These are phyloP conservation scores for Corythoichthys intestinalis DNA, from an alignment of 2,113 vertebrate genomes.

Conservation along the genomic window DNA sequence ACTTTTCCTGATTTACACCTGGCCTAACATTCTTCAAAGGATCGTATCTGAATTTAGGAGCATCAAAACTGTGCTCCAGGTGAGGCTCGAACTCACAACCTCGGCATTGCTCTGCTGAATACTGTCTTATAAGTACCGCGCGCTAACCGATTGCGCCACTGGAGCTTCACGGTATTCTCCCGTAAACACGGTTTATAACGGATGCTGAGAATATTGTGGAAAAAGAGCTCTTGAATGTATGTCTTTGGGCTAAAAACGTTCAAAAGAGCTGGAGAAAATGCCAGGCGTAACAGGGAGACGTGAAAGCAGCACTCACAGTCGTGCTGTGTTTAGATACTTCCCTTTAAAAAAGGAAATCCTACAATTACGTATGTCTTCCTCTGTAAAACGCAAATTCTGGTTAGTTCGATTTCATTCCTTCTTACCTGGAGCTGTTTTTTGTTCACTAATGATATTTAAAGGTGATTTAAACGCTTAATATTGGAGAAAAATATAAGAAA, in stretches of 20 bases:
- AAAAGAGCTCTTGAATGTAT: neutral
- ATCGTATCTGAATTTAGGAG: neutral
- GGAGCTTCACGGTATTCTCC: constrained; percentile 68
- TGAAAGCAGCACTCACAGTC: no score
- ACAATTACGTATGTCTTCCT: neutral
- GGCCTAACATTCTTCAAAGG: no score
- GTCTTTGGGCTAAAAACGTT: neutral
- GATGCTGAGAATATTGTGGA: no score
- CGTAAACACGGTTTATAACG: neutral
- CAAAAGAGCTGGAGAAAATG: neutral
- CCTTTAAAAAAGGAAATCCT: neutral
- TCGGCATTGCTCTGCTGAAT: constrained; percentile 86
- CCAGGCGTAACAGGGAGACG: no score
- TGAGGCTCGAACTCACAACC: constrained; percentile 99
- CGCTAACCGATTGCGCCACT: constrained; percentile 99
- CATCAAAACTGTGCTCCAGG: constrained; percentile 88
- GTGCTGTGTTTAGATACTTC: neutral
- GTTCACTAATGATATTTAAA: neutral
- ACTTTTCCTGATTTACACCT: no score
- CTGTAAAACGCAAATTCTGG: neutral
- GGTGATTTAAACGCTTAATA: neutral
- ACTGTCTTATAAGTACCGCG: constrained; percentile 98
- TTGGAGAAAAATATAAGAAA: neutral
- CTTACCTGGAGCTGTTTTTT: neutral
- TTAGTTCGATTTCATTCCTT: neutral